Evolutionary conservation across 2,888 invertebrate genomes (phyloP).

Genomic region (Amorpha juglandis): DNA sequence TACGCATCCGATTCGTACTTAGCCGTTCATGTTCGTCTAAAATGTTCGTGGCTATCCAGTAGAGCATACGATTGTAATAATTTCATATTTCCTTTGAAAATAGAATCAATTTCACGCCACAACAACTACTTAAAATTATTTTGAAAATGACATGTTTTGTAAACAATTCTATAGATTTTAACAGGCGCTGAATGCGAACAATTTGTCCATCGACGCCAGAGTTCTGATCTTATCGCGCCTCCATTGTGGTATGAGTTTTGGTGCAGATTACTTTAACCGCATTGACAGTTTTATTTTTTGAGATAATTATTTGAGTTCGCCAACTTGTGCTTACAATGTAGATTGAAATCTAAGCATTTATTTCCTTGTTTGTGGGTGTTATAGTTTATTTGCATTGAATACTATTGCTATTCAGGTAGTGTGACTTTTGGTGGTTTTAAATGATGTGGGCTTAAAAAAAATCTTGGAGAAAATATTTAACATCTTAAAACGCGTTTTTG

Average conservation of each 20-base stretch:
- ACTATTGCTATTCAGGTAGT: background rate
- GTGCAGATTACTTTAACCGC: constrained; percentile 58
- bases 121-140: constrained; percentile 58
- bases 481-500: background rate
- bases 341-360: constrained; percentile 29
- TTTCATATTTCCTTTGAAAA: constrained; percentile 23
- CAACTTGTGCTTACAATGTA: constrained; percentile 37
- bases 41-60: background rate
- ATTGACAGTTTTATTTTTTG: constrained; percentile 55
- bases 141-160: constrained; percentile 76
- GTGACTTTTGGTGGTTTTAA: background rate
- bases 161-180: constrained; percentile 69
- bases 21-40: no score
- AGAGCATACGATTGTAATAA: background rate
- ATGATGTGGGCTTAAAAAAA: background rate
- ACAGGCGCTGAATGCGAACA: constrained; percentile 62
- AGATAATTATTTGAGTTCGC: constrained; percentile 47
- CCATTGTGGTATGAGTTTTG: constrained; percentile 65
- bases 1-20: no score
- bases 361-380: constrained; percentile 47
- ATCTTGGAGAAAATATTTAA: background rate
- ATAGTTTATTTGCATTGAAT: constrained; percentile 4
- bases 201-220: constrained; percentile 71
- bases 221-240: constrained; percentile 73
- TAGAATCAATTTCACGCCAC: constrained; percentile 74